These are phyloP conservation scores for Helostoma temminkii DNA, from an alignment of 2,797 vertebrate genomes.

Conservation along the genomic window DNA sequence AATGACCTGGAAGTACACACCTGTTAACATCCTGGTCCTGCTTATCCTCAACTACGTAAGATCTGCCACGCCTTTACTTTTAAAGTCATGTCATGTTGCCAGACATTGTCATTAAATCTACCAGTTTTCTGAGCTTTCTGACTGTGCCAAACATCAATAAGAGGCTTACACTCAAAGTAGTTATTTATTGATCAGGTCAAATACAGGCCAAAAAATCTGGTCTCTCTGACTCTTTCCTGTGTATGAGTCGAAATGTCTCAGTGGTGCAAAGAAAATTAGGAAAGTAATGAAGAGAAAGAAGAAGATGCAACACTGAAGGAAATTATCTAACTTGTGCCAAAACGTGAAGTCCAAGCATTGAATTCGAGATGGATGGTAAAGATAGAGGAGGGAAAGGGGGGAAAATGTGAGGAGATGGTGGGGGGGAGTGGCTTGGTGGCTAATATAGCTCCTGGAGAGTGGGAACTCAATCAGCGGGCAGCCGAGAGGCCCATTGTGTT, in stretches of 20 bases:
- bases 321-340: conserved; percentile 53
- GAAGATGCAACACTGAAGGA: conserved; percentile 11
- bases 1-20: no score
- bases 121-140: no score
- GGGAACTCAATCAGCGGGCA: conserved; percentile 86
- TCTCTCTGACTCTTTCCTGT: conserved; percentile 22
- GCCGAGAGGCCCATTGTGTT: conserved; percentile 83
- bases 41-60: no score
- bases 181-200: conserved; percentile 65
- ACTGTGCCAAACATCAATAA: conserved; percentile 57
- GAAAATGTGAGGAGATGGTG: conserved; percentile 42
- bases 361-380: conserved; percentile 24
- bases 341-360: conserved; percentile 35
- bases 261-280: conserved; percentile 7
- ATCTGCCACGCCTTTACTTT: no score
- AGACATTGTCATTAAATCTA: no score
- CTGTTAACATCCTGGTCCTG: no score
- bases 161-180: conserved; percentile 60
- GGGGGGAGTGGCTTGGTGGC: conserved; percentile 55
- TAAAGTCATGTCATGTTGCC: no score
- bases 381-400: conserved; percentile 14
- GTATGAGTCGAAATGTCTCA: conserved; percentile 51
- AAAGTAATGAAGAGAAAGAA: not conserved
- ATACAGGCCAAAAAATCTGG: conserved; percentile 41
- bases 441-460: conserved; percentile 80